phyloP scores from a whole-genome alignment of 2,888 invertebrate genomes.

The Troides oblongomaculatus region DNA sequence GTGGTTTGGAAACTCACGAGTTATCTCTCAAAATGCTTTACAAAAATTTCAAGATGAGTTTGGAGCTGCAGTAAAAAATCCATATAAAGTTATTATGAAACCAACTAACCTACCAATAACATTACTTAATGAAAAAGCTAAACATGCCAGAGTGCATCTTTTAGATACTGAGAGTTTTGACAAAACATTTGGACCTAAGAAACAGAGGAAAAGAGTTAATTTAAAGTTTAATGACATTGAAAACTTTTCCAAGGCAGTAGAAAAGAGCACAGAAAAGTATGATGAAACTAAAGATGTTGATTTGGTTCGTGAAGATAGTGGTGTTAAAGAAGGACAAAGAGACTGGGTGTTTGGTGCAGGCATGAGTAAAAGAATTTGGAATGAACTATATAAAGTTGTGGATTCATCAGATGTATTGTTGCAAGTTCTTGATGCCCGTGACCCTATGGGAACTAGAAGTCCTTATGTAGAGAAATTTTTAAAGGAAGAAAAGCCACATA shows the following conservation, averaged over 20 bases:
- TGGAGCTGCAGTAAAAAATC: conserved; percentile 95
- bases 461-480: conserved; percentile 95
- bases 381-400: conserved; percentile 98
- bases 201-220: conserved; percentile 94
- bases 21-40: conserved; percentile 94
- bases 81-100: conserved; percentile 98
- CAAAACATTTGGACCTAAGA: conserved; percentile 96
- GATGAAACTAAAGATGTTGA: conserved; percentile 91
- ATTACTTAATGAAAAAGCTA: conserved; percentile 93
- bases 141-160: conserved; percentile 94
- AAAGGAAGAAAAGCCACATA: conserved; percentile 96
- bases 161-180: conserved; percentile 97
- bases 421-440: conserved; percentile 97
- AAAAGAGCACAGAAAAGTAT: conserved; percentile 87
- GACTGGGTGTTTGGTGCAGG: conserved; percentile 98
- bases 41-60: conserved; percentile 97
- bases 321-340: conserved; percentile 88
- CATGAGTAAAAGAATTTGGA: conserved; percentile 98
- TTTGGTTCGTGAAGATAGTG: conserved; percentile 89
- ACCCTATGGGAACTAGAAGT: conserved; percentile 97
- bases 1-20: conserved; percentile 99
- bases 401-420: conserved; percentile 98
- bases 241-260: conserved; percentile 86
- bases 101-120: conserved; percentile 97
- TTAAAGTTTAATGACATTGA: conserved; percentile 87